phyloP scores from a whole-genome alignment of 2,888 invertebrate genomes.

The Endomychus coccineus region DNA sequence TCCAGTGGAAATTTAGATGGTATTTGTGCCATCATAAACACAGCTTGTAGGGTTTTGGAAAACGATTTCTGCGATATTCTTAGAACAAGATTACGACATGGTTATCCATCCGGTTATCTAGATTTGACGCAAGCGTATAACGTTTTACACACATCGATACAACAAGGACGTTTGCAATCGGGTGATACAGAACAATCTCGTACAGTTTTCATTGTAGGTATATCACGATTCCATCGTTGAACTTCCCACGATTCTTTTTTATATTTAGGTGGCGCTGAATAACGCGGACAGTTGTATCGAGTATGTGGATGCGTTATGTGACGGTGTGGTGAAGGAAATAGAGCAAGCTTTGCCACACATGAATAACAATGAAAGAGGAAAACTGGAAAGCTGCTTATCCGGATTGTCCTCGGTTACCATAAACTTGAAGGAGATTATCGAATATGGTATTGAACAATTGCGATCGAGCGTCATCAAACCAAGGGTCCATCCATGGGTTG shows the following conservation, averaged over 20 bases:
- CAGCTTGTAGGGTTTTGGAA: slow-evolving; percentile 81
- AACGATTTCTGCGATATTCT: slow-evolving; percentile 72
- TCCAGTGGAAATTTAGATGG: slow-evolving; percentile 90
- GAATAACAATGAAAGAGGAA: slow-evolving; percentile 57
- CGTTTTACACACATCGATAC: slow-evolving; percentile 70
- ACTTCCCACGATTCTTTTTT: neutral
- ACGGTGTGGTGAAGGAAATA: slow-evolving; percentile 65
- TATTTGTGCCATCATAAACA: slow-evolving; percentile 93
- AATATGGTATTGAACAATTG: slow-evolving; percentile 75
- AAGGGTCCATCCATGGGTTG: slow-evolving; percentile 74
- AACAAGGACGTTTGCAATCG: slow-evolving; percentile 72
- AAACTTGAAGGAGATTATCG: slow-evolving; percentile 58
- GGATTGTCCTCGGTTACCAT: slow-evolving; percentile 52
- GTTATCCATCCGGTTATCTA: slow-evolving; percentile 71
- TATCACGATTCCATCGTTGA: neutral
- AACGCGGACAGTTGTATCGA: slow-evolving; percentile 89
- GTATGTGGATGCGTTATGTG: slow-evolving; percentile 79
- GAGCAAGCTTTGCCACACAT: slow-evolving; percentile 55
- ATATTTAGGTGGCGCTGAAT: slow-evolving; percentile 68
- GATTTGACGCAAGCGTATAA: slow-evolving; percentile 77
- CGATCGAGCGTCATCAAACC: slow-evolving; percentile 76
- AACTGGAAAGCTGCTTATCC: slow-evolving; percentile 65
- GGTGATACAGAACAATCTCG: slow-evolving; percentile 72
- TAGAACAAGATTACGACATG: slow-evolving; percentile 64
- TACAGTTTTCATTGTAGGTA: slow-evolving; percentile 65